phyloP scores from a whole-genome alignment of 1,140 invertebrate species.

The Aporrectodea caliginosa region DNA sequence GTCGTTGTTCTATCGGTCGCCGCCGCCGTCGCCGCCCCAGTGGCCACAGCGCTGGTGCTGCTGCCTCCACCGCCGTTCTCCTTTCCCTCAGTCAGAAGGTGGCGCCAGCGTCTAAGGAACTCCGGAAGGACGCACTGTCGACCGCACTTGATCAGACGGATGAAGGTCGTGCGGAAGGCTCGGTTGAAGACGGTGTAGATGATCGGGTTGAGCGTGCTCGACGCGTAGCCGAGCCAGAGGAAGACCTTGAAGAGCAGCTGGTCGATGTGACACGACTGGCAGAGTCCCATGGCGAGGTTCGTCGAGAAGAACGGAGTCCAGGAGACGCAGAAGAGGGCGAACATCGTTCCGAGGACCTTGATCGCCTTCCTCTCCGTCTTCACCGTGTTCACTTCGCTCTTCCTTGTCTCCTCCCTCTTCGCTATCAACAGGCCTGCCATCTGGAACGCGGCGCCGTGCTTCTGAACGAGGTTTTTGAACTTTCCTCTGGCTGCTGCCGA shows the following conservation, averaged over 20 bases:
- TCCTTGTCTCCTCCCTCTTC: slow-evolving; percentile 5
- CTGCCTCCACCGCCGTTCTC: not conserved
- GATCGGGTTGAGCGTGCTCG: slow-evolving; percentile 83
- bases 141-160: slow-evolving; percentile 73
- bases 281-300: slow-evolving; percentile 75
- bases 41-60: no score
- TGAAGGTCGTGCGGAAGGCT: slow-evolving; percentile 64
- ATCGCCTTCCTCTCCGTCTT: slow-evolving; percentile 80
- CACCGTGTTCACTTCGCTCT: slow-evolving; percentile 29
- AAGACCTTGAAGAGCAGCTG: slow-evolving; percentile 33
- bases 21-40: not conserved
- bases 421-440: slow-evolving; percentile 17
- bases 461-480: slow-evolving; percentile 12
- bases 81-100: no score
- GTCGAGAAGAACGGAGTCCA: slow-evolving; percentile 92
- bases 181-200: slow-evolving; percentile 88
- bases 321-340: slow-evolving; percentile 86
- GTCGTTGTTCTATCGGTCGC: not conserved
- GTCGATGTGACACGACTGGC: slow-evolving; percentile 52
- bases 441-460: slow-evolving; percentile 25
- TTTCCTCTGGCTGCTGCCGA: not conserved
- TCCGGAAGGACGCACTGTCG: not conserved
- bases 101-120: not conserved
- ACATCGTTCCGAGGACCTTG: slow-evolving; percentile 82
- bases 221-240: slow-evolving; percentile 83